Base-by-base conservation (phyloP, 1,140 invertebrate species). In the Temnothorax curvispinosus region DNA sequence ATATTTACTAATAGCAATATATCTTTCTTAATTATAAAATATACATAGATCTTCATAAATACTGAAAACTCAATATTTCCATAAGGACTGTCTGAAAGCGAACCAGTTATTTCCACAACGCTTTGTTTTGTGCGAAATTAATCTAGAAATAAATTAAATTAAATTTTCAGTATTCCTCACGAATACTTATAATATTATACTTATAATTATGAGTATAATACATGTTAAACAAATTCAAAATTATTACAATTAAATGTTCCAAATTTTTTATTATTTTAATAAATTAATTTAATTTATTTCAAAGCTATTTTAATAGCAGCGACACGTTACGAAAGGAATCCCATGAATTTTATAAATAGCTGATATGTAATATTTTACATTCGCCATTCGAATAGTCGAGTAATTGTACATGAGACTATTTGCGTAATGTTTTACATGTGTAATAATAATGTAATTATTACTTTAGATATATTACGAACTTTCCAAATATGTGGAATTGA, bases 371-470 rank as follows among this genome's bases (percentile, higher is more conserved):
- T 65, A 60, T 78, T 35, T 47, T 27, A 75, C 38, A 52, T 77
- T 77, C 47, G 56, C 47, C 18, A 85, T 54, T 58, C 80, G 50
- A 11, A 58, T 60, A 58, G 41, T 58, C 50, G 52, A 86, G 21
- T 44, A 71, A 69, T 18, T 50, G 76, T 74, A 60, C 54, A 74
- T 41, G 77, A 71, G 47, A 81, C 69, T 71, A 56, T 75, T 35
- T 84, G 54, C 69, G 44, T 82, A 72, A 72, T 35, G 80, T 84
- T 84, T 84, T 75, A 50, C 47, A 75, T 15, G 41, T 81, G n/a
- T 84, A 84, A 82, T 60, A 60, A 54, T 47, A 78, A 76, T 81
- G 78, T 81, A 71, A 81, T 81, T 81, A 81, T 44, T 80, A 80
- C 38, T 44, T 84, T 84, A 74, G 35, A 38, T 76, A 52, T 47